Evolutionary conservation across 2,797 vertebrate genomes (phyloP), one percentile per base, ranked within the genome.

Genomic region (Sibirionetta formosa): DNA sequence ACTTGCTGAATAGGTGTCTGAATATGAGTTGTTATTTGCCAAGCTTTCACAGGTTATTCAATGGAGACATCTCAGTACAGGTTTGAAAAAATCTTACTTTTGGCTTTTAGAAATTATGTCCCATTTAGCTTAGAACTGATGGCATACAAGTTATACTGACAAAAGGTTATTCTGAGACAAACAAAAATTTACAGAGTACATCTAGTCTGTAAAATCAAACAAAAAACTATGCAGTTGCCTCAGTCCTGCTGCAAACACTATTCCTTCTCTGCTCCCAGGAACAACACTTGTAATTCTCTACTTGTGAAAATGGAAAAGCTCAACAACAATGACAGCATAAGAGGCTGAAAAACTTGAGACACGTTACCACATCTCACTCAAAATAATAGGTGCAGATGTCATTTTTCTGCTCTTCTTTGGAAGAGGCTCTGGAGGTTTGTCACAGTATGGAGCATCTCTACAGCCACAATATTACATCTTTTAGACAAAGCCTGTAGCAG

Each of bases 361-460:
- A 79, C 22, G 31, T 94, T 95, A 92, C 68, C 40, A 90, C 71
- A 80, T 54, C 36, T 94, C 6, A 10, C 81, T 70, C 56, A 71
- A 88, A 93, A 80, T 91, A 91, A 91, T 90, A 88, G 90, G 64
- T 87, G 78, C 79, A 95, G 71, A 51, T 96, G 83, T 95, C 35
- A 71, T 89, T 96, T 60, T 91, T 77, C 50, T 85, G 51, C 53
- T 83, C 11, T 70, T 66, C 51, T 91, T 82, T 91, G 63, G 53
- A 85, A 85, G 68, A 86, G 71, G 38, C 64, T 92, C 73, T 91
- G 64, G 90, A 89, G 92, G 69, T 92, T 75, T 96, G 81, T 89
- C 86, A 87, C 24, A 61, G n/a, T 60, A 63, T 69, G 56, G 82
- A 93, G 31, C 58, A 85, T 92, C 75, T 95, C 70, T 44, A 64